Conservation (phyloP, 2,888 invertebrate genomes). For the Chaetoderma sp. region DNA sequence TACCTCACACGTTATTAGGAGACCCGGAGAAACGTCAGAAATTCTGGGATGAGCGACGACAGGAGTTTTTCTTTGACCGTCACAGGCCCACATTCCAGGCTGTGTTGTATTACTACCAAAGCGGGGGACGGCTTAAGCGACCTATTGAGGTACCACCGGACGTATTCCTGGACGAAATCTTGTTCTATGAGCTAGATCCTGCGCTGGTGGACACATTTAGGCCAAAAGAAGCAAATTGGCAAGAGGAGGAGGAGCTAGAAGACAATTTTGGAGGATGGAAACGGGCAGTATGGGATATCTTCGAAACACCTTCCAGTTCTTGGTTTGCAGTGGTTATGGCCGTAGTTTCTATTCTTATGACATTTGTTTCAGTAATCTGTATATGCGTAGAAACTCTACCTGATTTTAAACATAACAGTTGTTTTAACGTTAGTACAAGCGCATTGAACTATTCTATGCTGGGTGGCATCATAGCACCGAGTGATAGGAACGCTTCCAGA, state of each 20-base stretch:
- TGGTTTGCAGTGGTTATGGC: conserved; percentile 67
- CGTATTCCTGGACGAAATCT: conserved; percentile 70
- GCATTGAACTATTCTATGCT: too few relatives aligned
- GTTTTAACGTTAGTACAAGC: background rate
- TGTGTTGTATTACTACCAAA: conserved; percentile 68
- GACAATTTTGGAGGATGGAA: conserved; percentile 48
- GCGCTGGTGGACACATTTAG: conserved; percentile 68
- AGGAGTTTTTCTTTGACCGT: conserved; percentile 67
- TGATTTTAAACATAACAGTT: conserved; percentile 11
- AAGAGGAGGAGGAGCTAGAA: conserved; percentile 54
- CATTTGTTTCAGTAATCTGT: conserved; percentile 69
- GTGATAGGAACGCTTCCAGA: too few relatives aligned
- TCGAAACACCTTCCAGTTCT: conserved; percentile 71
- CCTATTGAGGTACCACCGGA: conserved; percentile 71
- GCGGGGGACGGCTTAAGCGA: conserved; percentile 68
- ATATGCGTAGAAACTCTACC: conserved; percentile 73
- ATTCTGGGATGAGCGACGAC: conserved; percentile 58
- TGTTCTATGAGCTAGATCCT: conserved; percentile 70
- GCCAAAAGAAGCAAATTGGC: conserved; percentile 68
- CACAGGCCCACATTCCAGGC: conserved; percentile 66
- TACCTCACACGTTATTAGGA: conserved; percentile 65
- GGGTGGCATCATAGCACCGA: too few relatives aligned
- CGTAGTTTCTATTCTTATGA: conserved; percentile 68
- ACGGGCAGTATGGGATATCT: conserved; percentile 67
- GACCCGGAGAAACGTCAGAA: conserved; percentile 51